Evolutionary conservation across 2,797 vertebrate genomes (phyloP), one percentile per base, ranked within the genome.

Genomic region (Poeciliopsis paucimaculata): DNA sequence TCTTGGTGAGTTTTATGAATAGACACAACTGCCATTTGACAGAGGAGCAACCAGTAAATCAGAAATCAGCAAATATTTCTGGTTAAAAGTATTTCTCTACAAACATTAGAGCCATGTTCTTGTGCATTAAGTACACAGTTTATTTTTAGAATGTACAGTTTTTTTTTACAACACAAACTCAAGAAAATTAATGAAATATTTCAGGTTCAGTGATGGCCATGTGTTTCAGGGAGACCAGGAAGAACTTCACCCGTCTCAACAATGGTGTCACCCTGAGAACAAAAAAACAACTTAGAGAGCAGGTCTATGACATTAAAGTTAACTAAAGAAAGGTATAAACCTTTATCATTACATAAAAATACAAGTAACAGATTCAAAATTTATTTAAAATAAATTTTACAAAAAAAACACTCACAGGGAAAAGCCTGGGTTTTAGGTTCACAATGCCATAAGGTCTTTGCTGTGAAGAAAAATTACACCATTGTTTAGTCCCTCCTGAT

Each of bases 181-280:
- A 77, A 53, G 71, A 72, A 83, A 77, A 76, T 75, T 46, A 72
- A 55, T 84, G 75, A 90, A 94, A 94, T 81, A 76, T 95, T 84
- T 93, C 87, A 88, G 82, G 89, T 93, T 96, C 91, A 98, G 76
- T 98, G 96, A 92, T 97, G 97, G 60, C 91, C 86, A 76, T 95
- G 94, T 49, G 55, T 87, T 77, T 95, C 95, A 49, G 96, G 96
- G 75, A 98, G 85, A 86, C 94, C 94, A 84, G 96, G 96, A 91
- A 98, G 71, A 90, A 96, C 92, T 93, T 98, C 96, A 34, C 96
- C 96, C 0, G 97, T 98, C 92, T 98, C 97, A 92, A 96, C n/a
- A 90, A 97, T 92, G 73, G 68, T 94, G 91, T 98, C 97, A 83
- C 97, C 97, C 97, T 98, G 77, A 91, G 87, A 70, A 91, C 80